Percentiles rank a stretch among this genome's conserved stretches.
Evolutionary conservation across 2,888 invertebrate species (phyloP).

Genomic region (Parthenolecanium corni): DNA sequence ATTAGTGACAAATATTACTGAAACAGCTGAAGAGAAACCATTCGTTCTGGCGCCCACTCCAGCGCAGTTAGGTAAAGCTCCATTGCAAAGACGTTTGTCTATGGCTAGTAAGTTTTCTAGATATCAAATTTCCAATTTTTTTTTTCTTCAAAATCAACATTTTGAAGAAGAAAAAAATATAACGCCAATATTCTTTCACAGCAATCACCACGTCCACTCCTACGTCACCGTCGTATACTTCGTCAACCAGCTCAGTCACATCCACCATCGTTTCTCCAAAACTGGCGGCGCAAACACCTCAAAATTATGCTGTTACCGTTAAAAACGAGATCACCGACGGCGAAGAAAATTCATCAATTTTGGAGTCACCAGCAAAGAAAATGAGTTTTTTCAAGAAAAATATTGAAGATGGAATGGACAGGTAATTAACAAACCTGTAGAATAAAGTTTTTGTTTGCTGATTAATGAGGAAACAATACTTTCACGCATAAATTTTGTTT

Average conservation of each 20-base stretch:
- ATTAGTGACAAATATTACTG: slow-evolving; percentile 9
- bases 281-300: background rate
- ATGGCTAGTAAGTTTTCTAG: slow-evolving; percentile 49
- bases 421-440: slow-evolving; percentile 45
- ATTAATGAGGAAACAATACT: too few species aligned
- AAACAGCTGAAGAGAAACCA: slow-evolving; percentile 33
- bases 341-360: slow-evolving; percentile 30
- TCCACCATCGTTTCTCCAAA: slow-evolving; percentile 20
- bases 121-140: too few species aligned
- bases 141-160: background rate
- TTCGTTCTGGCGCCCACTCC: slow-evolving; percentile 87
- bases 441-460: background rate
- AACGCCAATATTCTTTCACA: background rate
- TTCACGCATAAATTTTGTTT: slow-evolving; percentile 28
- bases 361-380: slow-evolving; percentile 45
- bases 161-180: background rate
- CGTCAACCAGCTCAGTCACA: slow-evolving; percentile 1
- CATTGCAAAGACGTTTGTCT: slow-evolving; percentile 74
- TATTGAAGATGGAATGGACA: slow-evolving; percentile 85
- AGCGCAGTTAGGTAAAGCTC: slow-evolving; percentile 81
- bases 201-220: slow-evolving; percentile 10
- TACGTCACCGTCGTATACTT: slow-evolving; percentile 3
- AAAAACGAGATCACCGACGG: slow-evolving; percentile 27
- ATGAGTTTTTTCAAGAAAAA: slow-evolving; percentile 67
- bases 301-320: background rate